A percentile compares a stretch with the other conserved stretches of the same genome.
These are phyloP conservation scores for Aleiodes alternator DNA, from an alignment of 2,888 invertebrate genomes.

Conservation along the genomic window DNA sequence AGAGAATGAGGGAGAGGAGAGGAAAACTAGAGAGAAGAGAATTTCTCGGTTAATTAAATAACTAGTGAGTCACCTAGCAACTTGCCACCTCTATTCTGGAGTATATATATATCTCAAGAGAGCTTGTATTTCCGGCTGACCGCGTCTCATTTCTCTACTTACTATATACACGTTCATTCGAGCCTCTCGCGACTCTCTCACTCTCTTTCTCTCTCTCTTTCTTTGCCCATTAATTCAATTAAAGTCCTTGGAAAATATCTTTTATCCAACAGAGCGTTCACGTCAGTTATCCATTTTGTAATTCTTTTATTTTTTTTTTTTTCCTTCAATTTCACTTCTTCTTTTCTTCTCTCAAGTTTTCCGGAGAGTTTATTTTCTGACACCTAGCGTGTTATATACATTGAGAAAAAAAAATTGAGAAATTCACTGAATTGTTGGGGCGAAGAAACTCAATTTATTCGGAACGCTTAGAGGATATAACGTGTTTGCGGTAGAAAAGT, in stretches of 20 bases:
- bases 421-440: slow-evolving; percentile 14
- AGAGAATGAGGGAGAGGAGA: slow-evolving; percentile 38
- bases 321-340: background rate
- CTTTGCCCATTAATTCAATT: slow-evolving; percentile 71
- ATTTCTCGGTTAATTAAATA: slow-evolving; percentile 73
- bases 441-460: slow-evolving; percentile 27
- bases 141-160: slow-evolving; percentile 51
- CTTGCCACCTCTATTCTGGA: slow-evolving; percentile 68
- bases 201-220: slow-evolving; percentile 48
- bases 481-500: slow-evolving; percentile 14
- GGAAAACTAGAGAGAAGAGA: slow-evolving; percentile 56
- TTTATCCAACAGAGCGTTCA: background rate
- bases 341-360: slow-evolving; percentile 10
- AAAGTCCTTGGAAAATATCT: slow-evolving; percentile 66
- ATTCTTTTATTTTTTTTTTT: background rate
- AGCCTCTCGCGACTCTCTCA: slow-evolving; percentile 29
- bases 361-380: slow-evolving; percentile 12
- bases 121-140: slow-evolving; percentile 64
- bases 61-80: slow-evolving; percentile 72
- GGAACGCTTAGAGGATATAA: slow-evolving; percentile 15
- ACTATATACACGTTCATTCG: slow-evolving; percentile 47
- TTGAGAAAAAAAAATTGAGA: background rate
- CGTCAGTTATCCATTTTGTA: slow-evolving; percentile 32
- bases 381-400: slow-evolving; percentile 13
- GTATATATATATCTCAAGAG: slow-evolving; percentile 26